Base-by-base conservation (phyloP, 2,113 vertebrate genomes). In the Mus pahari region DNA sequence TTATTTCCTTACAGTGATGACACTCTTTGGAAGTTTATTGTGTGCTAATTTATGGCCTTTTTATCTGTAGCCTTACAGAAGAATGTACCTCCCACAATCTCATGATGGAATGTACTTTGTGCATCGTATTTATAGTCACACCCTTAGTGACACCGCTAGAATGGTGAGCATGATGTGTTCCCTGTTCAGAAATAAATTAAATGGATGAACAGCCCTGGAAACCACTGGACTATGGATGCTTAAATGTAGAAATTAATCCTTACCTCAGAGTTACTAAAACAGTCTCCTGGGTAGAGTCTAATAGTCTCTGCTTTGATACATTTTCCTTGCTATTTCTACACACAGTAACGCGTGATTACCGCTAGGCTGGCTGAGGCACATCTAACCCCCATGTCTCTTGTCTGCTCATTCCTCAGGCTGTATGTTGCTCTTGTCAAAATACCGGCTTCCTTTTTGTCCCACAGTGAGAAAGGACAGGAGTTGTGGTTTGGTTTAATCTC, bases 401-500 rank as follows among this genome's bases (percentile, higher is more conserved):
- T n/a, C 4, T 31, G 1, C 6, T 86, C 48, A 78, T 33, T 53
- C 1, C n/a, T 10, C 20, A 93, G 45, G 9, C 55, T 71, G 3
- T 7, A 71, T 2, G 0, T 26, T 7, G 11, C 22, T 84, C n/a
- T 82, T 55, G 11, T 24, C 24, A 75, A 10, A 31, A 88, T 71
- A 53, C 7, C 7, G 3, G 20, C 26, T 83, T 71, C 2, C 70
- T 8, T 92, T 89, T 28, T 91, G 3, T 84, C 10, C 60, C 68
- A 3, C 4, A 17, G 8, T 45, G 13, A 64, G 14, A 82, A 84
- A 92, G 5, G 16, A 3, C 14, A 89, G 19, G 19, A 66, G 53
- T 71, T 5, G 31, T 75, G 17, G 74, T 62, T 86, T 92, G 62
- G 42, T 90, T 96, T 94, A 87, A 42, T 74, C 33, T 89, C 36